Conservation (phyloP, 2,113 vertebrate species). For the Cyprinodon variegatus region DNA sequence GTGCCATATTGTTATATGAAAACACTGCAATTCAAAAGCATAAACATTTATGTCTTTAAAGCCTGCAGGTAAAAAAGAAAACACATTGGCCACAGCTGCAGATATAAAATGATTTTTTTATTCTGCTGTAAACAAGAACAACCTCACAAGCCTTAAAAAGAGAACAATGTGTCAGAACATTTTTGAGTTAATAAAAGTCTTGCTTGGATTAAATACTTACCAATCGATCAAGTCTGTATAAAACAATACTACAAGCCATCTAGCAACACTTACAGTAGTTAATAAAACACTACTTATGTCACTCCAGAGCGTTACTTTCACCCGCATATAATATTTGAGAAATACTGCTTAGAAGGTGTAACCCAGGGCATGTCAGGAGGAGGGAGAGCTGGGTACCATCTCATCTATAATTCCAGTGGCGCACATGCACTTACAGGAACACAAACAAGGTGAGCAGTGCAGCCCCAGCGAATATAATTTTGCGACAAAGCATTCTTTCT, state of each 20-base stretch:
- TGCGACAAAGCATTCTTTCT: too few relatives aligned
- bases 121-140: constrained; percentile 51
- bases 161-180: constrained; percentile 38
- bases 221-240: constrained; percentile 26
- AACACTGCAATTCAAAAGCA: constrained; percentile 34
- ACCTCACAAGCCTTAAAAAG: constrained; percentile 22
- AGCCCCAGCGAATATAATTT: too few relatives aligned
- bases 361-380: too few relatives aligned
- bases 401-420: too few relatives aligned
- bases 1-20: constrained; percentile 33
- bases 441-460: too few relatives aligned
- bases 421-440: too few relatives aligned
- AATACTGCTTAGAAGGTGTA: too few relatives aligned
- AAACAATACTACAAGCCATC: constrained; percentile 44
- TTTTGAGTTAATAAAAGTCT: constrained; percentile 32
- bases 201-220: constrained; percentile 16
- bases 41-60: constrained; percentile 50
- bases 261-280: constrained; percentile 33
- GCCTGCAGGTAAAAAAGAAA: constrained; percentile 44
- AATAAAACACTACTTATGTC: constrained; percentile 3
- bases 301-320: too few relatives aligned
- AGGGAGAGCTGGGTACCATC: too few relatives aligned
- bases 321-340: too few relatives aligned
- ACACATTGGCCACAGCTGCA: constrained; percentile 15
- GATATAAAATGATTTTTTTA: constrained; percentile 36